These are phyloP conservation scores for Esox niger DNA, from an alignment of 2,113 vertebrate genomes.

Conservation along the genomic window DNA sequence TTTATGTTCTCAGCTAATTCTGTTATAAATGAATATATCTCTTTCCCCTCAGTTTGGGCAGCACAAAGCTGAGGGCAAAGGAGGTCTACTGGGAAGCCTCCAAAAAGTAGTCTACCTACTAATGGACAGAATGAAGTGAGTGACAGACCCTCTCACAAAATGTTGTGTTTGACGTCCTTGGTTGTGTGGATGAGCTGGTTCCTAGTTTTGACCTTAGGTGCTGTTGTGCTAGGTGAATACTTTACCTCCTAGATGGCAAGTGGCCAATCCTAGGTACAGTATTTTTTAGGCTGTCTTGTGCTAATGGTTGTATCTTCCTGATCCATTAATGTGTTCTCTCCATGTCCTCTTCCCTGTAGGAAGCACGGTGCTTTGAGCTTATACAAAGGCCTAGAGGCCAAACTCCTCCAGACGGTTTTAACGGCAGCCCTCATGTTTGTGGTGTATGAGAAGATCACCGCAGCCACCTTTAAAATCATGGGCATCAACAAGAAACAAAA, in stretches of 20 bases:
- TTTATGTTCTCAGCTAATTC: too few species aligned
- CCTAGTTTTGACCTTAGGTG: too few species aligned
- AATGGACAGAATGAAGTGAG: slow-evolving; percentile 74
- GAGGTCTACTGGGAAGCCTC: slow-evolving; percentile 63
- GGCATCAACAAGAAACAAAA: slow-evolving; percentile 67
- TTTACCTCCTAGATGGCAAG: too few species aligned
- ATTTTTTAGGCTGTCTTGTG: background rate
- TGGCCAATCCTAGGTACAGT: too few species aligned
- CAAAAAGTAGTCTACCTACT: slow-evolving; percentile 64
- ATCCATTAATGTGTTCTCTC: background rate
- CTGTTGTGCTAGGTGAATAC: too few species aligned
- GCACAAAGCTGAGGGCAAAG: slow-evolving; percentile 67
- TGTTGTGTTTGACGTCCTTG: too few species aligned
- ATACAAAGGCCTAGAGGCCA: slow-evolving; percentile 81
- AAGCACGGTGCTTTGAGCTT: slow-evolving; percentile 64
- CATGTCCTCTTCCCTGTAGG: slow-evolving; percentile 47
- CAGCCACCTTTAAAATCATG: slow-evolving; percentile 75
- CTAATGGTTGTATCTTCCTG: background rate
- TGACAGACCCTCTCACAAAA: slow-evolving; percentile 8
- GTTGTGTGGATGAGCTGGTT: too few species aligned
- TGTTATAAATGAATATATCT: background rate
- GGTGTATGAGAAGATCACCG: slow-evolving; percentile 77
- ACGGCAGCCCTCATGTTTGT: slow-evolving; percentile 81
- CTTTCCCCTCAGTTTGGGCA: slow-evolving; percentile 71
- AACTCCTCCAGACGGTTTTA: slow-evolving; percentile 78